These are phyloP conservation scores for Elaphurus davidianus DNA, from an alignment of 2,113 vertebrate genomes.

Conservation along the genomic window DNA sequence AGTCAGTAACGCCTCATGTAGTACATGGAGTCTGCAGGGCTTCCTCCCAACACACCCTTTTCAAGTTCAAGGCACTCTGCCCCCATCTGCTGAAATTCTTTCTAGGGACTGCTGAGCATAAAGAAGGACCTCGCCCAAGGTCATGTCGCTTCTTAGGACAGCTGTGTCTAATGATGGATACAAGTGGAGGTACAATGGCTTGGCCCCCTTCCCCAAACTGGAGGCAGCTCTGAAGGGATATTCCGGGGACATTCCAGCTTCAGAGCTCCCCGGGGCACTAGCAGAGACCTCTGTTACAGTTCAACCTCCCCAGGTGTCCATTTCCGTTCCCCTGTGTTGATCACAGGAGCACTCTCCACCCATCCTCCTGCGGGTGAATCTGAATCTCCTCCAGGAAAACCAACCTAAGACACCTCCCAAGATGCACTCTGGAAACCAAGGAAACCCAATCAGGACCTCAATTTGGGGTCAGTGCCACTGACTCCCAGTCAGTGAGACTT, in stretches of 20 bases:
- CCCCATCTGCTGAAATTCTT: not conserved
- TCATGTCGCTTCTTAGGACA: not conserved
- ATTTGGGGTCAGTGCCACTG: not conserved
- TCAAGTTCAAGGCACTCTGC: not conserved
- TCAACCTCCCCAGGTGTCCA: not conserved
- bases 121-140: not conserved
- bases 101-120: not conserved
- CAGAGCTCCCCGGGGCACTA: rapidly evolving
- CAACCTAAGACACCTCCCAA: not conserved
- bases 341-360: not conserved
- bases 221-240: not conserved
- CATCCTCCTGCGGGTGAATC: not conserved
- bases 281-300: not conserved
- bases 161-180: not conserved
- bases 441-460: not conserved
- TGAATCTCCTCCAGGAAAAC: not conserved
- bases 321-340: not conserved
- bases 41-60: not conserved
- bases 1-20: not conserved
- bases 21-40: not conserved
- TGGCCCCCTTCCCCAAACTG: not conserved
- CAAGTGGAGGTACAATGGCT: not conserved
- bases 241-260: too few relatives aligned
- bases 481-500: not conserved
- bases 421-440: not conserved